Evolutionary conservation across 2,113 vertebrate species (phyloP).

Genomic region (Sorex araneus): DNA sequence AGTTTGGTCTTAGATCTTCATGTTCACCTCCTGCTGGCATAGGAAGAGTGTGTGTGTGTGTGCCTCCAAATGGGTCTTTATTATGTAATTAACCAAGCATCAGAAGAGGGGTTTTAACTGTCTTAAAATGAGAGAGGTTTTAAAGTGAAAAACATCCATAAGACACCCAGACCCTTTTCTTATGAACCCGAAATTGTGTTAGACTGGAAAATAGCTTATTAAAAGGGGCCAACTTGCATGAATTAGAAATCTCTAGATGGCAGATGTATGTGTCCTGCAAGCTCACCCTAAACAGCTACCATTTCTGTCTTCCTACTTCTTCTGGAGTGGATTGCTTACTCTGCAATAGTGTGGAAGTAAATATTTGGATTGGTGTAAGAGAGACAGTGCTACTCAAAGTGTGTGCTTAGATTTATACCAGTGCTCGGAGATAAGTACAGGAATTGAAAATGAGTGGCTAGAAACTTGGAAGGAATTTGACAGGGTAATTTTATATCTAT

Average conservation of each 20-base stretch:
- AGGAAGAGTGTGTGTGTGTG: neutral
- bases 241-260: slow-evolving; percentile 38
- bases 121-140: slow-evolving; percentile 35
- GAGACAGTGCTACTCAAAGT: neutral
- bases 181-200: slow-evolving; percentile 45
- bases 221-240: slow-evolving; percentile 47
- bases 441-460: slow-evolving; percentile 45
- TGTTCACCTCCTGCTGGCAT: slow-evolving; percentile 73
- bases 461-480: slow-evolving; percentile 61
- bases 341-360: neutral
- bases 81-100: slow-evolving; percentile 78
- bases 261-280: neutral
- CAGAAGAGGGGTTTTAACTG: slow-evolving; percentile 63
- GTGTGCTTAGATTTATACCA: neutral
- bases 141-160: slow-evolving; percentile 21
- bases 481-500: slow-evolving; percentile 63
- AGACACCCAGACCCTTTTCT: slow-evolving; percentile 20
- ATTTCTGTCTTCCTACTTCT: neutral
- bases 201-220: neutral
- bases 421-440: neutral
- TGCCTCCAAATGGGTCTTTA: slow-evolving; percentile 78
- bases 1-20: slow-evolving; percentile 63
- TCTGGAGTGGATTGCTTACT: neutral
- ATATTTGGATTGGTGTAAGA: slow-evolving; percentile 6
- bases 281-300: neutral